A percentile compares a stretch with the other conserved stretches of the same genome.
Conservation (phyloP, 2,113 vertebrate species). For the Hucho hucho region DNA sequence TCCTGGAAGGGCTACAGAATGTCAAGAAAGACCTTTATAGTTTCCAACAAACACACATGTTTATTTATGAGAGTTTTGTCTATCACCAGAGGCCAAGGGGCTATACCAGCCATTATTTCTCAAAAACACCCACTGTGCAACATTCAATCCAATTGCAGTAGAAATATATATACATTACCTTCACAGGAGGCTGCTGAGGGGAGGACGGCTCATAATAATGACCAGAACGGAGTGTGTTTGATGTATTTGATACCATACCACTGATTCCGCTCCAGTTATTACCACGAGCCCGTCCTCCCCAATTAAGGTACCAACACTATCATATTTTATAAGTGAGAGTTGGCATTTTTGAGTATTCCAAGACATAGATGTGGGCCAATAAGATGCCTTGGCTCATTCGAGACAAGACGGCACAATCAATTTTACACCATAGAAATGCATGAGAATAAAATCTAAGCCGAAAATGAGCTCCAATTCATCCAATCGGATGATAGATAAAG, state of each 20-base stretch:
- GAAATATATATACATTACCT: too few species aligned
- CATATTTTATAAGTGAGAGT: not conserved
- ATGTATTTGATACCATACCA: too few species aligned
- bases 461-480: conserved; percentile 17
- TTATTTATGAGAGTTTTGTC: not conserved
- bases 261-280: too few species aligned
- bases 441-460: not conserved
- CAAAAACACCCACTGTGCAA: not conserved
- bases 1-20: not conserved
- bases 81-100: not conserved
- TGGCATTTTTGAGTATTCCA: not conserved
- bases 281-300: too few species aligned
- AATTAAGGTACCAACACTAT: not conserved
- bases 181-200: too few species aligned
- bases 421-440: too few species aligned
- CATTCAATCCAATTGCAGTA: not conserved
- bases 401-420: not conserved
- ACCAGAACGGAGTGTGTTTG: too few species aligned
- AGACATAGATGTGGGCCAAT: not conserved
- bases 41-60: conserved; percentile 19
- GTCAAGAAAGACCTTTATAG: not conserved
- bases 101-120: not conserved
- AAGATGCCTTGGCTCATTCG: not conserved
- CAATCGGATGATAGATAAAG: conserved; percentile 6
- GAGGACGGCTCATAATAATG: too few species aligned